These are phyloP conservation scores for Empis stercorea DNA, from an alignment of 2,888 invertebrate genomes.

Conservation along the genomic window DNA sequence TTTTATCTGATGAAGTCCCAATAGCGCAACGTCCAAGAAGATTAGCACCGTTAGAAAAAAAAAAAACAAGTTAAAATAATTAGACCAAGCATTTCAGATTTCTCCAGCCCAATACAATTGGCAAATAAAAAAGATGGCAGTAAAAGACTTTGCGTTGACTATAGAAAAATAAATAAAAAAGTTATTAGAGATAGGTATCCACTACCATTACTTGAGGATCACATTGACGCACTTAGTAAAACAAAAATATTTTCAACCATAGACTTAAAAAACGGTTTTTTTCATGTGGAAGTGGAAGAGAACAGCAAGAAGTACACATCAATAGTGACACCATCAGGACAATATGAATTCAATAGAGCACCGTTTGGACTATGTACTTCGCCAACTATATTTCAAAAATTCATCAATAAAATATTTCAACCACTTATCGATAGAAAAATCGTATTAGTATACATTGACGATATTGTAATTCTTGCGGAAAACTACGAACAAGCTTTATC, in stretches of 20 bases:
- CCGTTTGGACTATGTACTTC: conserved; percentile 30
- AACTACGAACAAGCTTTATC: conserved; percentile 9
- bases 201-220: conserved; percentile 21
- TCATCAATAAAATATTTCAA: conserved; percentile 6
- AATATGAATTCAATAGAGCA: conserved; percentile 19
- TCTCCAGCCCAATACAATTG: conserved; percentile 19
- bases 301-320: conserved; percentile 20
- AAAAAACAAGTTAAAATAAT: conserved; percentile 17
- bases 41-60: conserved; percentile 15
- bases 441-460: conserved; percentile 18
- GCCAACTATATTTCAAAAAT: conserved; percentile 19
- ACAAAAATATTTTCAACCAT: conserved; percentile 20
- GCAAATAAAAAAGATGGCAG: conserved; percentile 17
- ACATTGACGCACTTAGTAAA: conserved; percentile 19
- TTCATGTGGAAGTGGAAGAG: conserved; percentile 22
- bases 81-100: conserved; percentile 14
- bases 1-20: conserved; percentile 11
- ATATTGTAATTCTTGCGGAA: conserved; percentile 17
- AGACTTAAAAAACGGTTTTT: conserved; percentile 24
- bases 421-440: no score
- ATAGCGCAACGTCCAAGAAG: conserved; percentile 17
- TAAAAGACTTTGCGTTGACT: conserved; percentile 17
- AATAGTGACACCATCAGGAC: conserved; percentile 22
- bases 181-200: conserved; percentile 5
- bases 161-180: conserved; percentile 6